Percentiles rank a stretch among this genome's conserved stretches.
Conservation (phyloP, 1,140 invertebrate genomes). For the Manduca sexta region DNA sequence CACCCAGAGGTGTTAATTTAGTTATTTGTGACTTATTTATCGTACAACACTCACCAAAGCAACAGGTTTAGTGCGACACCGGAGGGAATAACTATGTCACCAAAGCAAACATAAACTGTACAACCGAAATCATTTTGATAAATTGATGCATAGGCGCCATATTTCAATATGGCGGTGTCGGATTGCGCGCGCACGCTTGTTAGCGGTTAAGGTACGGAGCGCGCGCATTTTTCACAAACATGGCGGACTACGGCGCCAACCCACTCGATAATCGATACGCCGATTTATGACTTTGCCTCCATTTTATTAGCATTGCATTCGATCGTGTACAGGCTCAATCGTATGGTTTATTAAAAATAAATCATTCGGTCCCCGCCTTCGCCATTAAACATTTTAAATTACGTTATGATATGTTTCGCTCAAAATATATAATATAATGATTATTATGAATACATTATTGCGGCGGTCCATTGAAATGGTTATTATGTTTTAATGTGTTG, state of each 20-base stretch:
- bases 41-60: slow-evolving; percentile 21
- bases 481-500: neutral
- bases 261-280: slow-evolving; percentile 40
- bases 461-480: neutral
- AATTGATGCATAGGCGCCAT: slow-evolving; percentile 23
- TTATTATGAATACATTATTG: neutral
- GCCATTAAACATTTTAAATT: slow-evolving; percentile 21
- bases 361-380: slow-evolving; percentile 8
- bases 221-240: slow-evolving; percentile 44
- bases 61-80: slow-evolving; percentile 15
- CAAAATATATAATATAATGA: neutral
- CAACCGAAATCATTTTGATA: slow-evolving; percentile 30
- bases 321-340: slow-evolving; percentile 1
- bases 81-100: slow-evolving; percentile 30
- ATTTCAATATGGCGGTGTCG: slow-evolving; percentile 30
- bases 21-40: slow-evolving; percentile 30
- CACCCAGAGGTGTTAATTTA: slow-evolving; percentile 36
- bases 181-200: slow-evolving; percentile 21
- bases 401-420: slow-evolving; percentile 4
- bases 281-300: slow-evolving; percentile 37
- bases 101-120: slow-evolving; percentile 18
- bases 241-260: slow-evolving; percentile 40
- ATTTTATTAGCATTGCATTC: slow-evolving; percentile 23
- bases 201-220: slow-evolving; percentile 22
- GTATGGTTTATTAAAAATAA: slow-evolving; percentile 17